Base-by-base conservation (phyloP, 2,888 invertebrate genomes). In the Epirrhoe tristata region DNA sequence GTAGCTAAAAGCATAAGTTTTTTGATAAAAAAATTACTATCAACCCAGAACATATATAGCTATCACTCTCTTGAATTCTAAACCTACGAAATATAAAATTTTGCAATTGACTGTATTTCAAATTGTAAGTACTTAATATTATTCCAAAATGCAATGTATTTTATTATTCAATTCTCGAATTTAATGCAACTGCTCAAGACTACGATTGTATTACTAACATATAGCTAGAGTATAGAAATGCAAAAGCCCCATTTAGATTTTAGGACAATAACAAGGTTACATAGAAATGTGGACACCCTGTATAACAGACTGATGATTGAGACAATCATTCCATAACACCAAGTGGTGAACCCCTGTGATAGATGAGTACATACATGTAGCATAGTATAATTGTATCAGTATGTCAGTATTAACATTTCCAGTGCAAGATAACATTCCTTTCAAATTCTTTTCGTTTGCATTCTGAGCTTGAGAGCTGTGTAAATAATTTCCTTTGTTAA, bases 301-400 rank as follows among this genome's bases (percentile, higher is more conserved):
- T 69, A 53, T 57, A 65, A 63, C 43, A 68, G 71, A 72, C 71
- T 73, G 70, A 73, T 69, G 69, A 63, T 67, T 63, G 58, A 74
- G 68, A 71, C 69, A 72, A 82, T 79, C 83, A 82, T 82, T 82
- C 82, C 82, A 79, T 74, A 71, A 70, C 71, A 71, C 74, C 75
- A 75, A 74, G 74, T 77, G 78, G 78, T 79, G 74, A 76, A 75
- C 72, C 77, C 80, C 86, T 87, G 87, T 87, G 87, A 87, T 88
- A 87, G 75, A 77, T 70, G 77, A 82, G 80, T 82, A 81, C 81
- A 82, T 67, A 74, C 61, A 64, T 70, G 64, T 64, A 63, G 63
- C 53, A 54, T 58, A 64, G 63, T 66, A 77, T 66, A 63, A 60
- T 61, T 52, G 36, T 62, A 56, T 65, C 70, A 69, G 39, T 14